Conservation (phyloP, 1,140 invertebrate species). For the Parapsyche elsis region DNA sequence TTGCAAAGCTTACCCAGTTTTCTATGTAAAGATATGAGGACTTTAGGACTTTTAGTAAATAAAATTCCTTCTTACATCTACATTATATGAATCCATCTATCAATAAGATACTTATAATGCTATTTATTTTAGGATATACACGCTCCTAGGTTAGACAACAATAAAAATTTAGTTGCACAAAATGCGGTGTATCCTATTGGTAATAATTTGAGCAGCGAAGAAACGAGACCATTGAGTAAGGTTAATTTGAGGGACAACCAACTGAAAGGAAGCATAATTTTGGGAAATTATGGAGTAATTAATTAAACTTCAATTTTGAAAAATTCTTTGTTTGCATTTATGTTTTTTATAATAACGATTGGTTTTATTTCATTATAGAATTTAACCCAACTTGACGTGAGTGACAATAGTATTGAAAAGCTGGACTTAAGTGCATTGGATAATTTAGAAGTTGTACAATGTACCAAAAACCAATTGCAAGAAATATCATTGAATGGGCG, state of each 20-base stretch:
- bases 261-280: conserved; percentile 83
- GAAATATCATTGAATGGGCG: conserved; percentile 77
- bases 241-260: conserved; percentile 81
- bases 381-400: conserved; percentile 80
- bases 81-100: background rate
- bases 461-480: conserved; percentile 76
- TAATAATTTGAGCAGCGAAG: conserved; percentile 49
- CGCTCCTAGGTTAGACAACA: conserved; percentile 49
- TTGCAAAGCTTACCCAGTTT: conserved; percentile 66
- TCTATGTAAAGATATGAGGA: conserved; percentile 60
- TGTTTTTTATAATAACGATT: background rate
- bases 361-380: conserved; percentile 64
- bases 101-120: background rate
- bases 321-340: background rate
- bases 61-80: background rate
- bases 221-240: conserved; percentile 69
- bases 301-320: background rate
- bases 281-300: conserved; percentile 85
- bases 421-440: conserved; percentile 78
- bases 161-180: conserved; percentile 44
- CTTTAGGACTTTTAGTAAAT: conserved; percentile 57
- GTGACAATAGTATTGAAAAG: conserved; percentile 80
- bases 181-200: conserved; percentile 45
- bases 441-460: conserved; percentile 76
- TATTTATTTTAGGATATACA: conserved; percentile 51